Conservation (phyloP, 2,797 vertebrate species). For the Pseudotriccus pelzelni region DNA sequence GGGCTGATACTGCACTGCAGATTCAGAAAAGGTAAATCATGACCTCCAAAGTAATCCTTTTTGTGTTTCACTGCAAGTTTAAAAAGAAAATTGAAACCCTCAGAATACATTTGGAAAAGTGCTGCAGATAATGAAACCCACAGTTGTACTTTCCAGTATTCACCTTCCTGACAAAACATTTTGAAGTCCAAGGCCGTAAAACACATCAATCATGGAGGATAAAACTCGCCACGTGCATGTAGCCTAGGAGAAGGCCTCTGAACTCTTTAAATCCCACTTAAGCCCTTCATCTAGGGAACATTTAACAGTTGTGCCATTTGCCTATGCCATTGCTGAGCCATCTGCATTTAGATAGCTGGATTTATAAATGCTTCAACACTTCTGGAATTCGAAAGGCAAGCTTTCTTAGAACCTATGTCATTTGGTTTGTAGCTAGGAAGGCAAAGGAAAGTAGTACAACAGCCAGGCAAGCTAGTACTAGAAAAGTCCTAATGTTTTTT, state of each 20-base stretch:
- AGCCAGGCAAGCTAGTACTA: background rate
- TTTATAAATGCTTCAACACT: background rate
- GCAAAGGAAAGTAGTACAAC: background rate
- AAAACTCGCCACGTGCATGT: background rate
- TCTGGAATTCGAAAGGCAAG: constrained; percentile 18
- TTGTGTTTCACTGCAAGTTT: background rate
- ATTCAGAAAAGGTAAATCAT: background rate
- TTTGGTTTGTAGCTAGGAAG: background rate
- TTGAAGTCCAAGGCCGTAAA: background rate
- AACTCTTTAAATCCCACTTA: constrained; percentile 25
- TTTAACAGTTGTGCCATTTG: constrained; percentile 32
- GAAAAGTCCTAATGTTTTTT: background rate
- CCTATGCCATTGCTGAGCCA: background rate
- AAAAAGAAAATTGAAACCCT: background rate
- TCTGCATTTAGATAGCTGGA: background rate
- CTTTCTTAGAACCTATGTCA: background rate
- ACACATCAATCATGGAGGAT: background rate
- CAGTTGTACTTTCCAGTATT: background rate
- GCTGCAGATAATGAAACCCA: background rate
- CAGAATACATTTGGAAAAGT: background rate
- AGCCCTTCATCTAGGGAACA: constrained; percentile 11
- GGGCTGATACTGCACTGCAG: background rate
- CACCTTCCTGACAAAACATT: background rate
- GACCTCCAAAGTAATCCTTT: background rate
- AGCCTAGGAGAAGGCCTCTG: background rate